Base-by-base conservation (phyloP, 2,888 invertebrate genomes). In the Orchesella flavescens region DNA sequence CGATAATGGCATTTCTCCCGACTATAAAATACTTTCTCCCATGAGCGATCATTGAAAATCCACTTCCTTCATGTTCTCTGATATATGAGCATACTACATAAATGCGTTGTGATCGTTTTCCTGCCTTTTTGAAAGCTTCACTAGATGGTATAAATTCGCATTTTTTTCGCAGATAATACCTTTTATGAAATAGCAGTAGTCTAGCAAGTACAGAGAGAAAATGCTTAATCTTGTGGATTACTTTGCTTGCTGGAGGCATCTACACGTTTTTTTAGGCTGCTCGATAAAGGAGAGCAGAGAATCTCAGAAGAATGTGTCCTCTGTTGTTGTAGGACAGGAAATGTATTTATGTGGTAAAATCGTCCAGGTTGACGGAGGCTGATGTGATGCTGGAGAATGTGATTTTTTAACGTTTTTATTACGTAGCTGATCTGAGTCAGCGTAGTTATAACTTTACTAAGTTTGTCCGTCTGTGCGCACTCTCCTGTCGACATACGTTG, bases 1-100 rank as follows among this genome's bases (percentile, higher is more conserved):
- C 79, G 79, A 79, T 79, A 79, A 79, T 79, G 79, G 79, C 71
- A 72, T 79, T 79, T 57, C 65, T 53, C 72, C 61, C 65, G 69
- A 63, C 72, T 78, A 78, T 72, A 72, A 72, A 79, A 78, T 72
- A 49, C 79, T 63, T 53, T 79, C 72, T 71, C 72, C 72, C 79
- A 71, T 79, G 79, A 79, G 65, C 72, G 79, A 79, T 72, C 79
- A 72, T 79, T 55, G 55, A 72, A 78, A 79, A 79, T 65, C 72
- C 71, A 65, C 34, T 34, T 69, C 65, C 34, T 34, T 69, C 65
- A 65, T 79, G 55, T 63, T 63, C 63, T 69, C 46, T 78, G 78
- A 78, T 78, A 78, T 59, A 77, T 59, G 77, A 61, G 74, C 23
- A 13, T 24, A 9, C 21, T 34, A 63, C 13, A 63, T 59, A 1